phyloP scores from a whole-genome alignment of 2,888 invertebrate species.

The Papilio elwesi region DNA sequence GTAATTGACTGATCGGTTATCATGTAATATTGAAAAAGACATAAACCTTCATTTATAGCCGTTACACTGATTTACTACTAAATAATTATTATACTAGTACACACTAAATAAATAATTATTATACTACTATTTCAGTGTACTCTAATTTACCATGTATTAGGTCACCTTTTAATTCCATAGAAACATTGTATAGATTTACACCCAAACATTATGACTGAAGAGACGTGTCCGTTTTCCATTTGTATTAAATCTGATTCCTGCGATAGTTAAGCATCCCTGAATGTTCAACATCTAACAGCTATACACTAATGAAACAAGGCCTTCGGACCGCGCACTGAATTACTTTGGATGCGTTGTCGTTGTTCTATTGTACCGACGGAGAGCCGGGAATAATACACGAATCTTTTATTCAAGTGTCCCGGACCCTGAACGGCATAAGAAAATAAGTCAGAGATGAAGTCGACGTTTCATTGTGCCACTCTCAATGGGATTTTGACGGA shows the following conservation, averaged over 20 bases:
- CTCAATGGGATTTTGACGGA: conserved; percentile 77
- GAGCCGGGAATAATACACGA: conserved; percentile 75
- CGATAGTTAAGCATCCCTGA: conserved; percentile 49
- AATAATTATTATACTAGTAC: too few species aligned
- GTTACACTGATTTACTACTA: too few species aligned
- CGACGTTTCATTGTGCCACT: conserved; percentile 74
- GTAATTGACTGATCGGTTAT: too few species aligned
- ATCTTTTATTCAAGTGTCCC: conserved; percentile 82
- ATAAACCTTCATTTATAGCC: too few species aligned
- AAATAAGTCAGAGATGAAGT: conserved; percentile 77
- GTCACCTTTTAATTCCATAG: too few species aligned
- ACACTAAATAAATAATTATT: too few species aligned
- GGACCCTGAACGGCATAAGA: conserved; percentile 73
- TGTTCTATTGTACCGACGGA: conserved; percentile 69
- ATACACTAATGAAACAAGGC: conserved; percentile 69
- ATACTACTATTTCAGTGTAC: too few species aligned
- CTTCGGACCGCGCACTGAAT: conserved; percentile 68
- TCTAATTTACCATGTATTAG: too few species aligned
- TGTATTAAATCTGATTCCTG: neutral
- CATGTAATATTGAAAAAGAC: too few species aligned
- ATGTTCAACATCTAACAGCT: conserved; percentile 61
- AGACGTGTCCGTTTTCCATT: neutral
- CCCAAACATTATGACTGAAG: neutral
- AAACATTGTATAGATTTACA: too few species aligned
- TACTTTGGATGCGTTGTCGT: conserved; percentile 74